These are phyloP conservation scores for Drosophila nigromelanica DNA, from an alignment of 1,140 invertebrate species.

Conservation along the genomic window DNA sequence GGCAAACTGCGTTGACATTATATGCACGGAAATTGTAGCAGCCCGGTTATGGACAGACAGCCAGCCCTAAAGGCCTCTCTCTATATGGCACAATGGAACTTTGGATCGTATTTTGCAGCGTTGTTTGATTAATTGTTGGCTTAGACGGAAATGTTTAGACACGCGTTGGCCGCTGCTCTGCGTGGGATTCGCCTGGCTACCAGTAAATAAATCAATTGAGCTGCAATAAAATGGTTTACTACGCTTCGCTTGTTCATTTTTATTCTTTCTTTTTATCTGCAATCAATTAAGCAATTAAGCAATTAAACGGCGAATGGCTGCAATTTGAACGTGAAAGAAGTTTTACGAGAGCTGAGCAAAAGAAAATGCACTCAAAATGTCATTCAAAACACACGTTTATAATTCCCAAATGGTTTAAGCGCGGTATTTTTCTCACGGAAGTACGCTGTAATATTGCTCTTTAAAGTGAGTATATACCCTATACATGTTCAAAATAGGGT, in stretches of 20 bases:
- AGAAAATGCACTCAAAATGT: not conserved
- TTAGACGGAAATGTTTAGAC: constrained; percentile 50
- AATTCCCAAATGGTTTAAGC: not conserved
- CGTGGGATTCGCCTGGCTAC: constrained; percentile 53
- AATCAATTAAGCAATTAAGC: constrained; percentile 44
- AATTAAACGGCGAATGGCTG: constrained; percentile 23
- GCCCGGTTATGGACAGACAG: constrained; percentile 40
- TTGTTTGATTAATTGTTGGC: constrained; percentile 55
- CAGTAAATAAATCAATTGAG: constrained; percentile 67
- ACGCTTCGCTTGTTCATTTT: not conserved
- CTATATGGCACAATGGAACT: constrained; percentile 27
- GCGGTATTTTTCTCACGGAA: not conserved
- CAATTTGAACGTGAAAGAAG: constrained; percentile 6
- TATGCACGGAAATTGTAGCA: constrained; percentile 38
- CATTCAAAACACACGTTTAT: not conserved
- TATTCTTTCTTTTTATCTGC: constrained; percentile 8
- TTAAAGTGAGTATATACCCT: not conserved
- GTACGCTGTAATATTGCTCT: not conserved
- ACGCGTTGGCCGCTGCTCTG: constrained; percentile 48
- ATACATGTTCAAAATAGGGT: too few relatives aligned
- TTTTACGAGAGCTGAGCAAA: not conserved
- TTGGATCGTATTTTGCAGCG: constrained; percentile 17
- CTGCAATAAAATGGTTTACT: constrained; percentile 48
- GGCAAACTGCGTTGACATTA: constrained; percentile 34
- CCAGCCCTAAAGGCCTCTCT: constrained; percentile 34